Evolutionary conservation across 2,888 invertebrate species (phyloP).

Genomic region (Rhagophthalmus giganteus): DNA sequence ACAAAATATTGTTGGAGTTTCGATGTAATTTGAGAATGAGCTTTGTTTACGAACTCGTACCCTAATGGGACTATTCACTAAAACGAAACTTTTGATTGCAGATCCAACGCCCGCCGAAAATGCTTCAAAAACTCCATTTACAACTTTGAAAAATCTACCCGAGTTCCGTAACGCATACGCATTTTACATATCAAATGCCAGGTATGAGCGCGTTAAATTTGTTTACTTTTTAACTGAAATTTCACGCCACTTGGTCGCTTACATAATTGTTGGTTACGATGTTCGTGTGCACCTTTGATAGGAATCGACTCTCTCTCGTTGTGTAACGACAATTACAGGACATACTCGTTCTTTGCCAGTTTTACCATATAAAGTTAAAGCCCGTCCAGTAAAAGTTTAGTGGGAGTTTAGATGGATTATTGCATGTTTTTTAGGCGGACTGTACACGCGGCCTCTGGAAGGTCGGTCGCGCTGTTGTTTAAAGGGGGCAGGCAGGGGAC

Average conservation of each 20-base stretch:
- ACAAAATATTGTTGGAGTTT: no score
- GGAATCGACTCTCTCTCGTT: conserved; percentile 4
- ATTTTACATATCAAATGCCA: conserved; percentile 16
- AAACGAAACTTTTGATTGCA: conserved; percentile 4
- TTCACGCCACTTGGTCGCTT: neutral
- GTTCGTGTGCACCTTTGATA: conserved; percentile 5
- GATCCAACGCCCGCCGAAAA: conserved; percentile 9
- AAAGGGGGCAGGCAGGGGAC: conserved; percentile 36
- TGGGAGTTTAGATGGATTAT: conserved; percentile 30
- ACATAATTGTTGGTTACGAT: neutral
- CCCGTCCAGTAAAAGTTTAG: conserved; percentile 34
- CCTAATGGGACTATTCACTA: neutral
- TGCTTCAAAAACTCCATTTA: conserved; percentile 6
- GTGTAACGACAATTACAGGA: conserved; percentile 22
- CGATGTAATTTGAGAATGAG: no score
- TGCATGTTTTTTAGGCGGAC: conserved; percentile 44
- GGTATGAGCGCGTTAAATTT: no score
- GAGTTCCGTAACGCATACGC: conserved; percentile 1
- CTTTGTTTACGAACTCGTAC: no score
- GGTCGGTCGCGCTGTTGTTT: conserved; percentile 47
- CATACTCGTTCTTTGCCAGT: conserved; percentile 16
- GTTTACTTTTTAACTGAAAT: neutral
- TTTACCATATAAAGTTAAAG: conserved; percentile 30
- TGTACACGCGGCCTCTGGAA: conserved; percentile 53
- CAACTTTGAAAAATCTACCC: neutral